Evolutionary conservation across 2,888 invertebrate genomes (phyloP), one percentile per base, ranked within the genome.

Genomic region (Sericinus montela): DNA sequence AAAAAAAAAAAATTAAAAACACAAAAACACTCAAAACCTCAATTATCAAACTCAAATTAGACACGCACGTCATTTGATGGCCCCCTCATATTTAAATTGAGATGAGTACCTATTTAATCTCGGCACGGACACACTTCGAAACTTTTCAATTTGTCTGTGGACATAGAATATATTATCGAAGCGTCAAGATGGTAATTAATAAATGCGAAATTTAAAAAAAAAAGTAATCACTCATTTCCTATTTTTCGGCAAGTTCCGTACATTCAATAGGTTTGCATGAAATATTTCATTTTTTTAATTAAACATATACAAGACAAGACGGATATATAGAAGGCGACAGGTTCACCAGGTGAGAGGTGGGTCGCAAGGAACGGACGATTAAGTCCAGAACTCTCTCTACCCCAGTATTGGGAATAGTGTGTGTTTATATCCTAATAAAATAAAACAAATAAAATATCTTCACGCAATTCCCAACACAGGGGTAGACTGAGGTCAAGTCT

Each of bases 61-160:
- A 15, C 16, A 23, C n/a, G 34, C 13, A 9, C 29, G 44, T 10
- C 43, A 9, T 43, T 43, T 44, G 48, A 48, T 43, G 28, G 43
- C 16, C 39, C 46, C 48, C 48, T 39, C 43, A 28, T 28, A 48
- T 48, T 48, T 44, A 48, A 48, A 48, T 39, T 25, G 19, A 16
- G 14, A 41, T 25, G 39, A 44, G 44, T 39, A 28, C 44, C 40
- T 35, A 30, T 45, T 49, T 57, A 55, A 51, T 52, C 48, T 53
- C 55, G 30, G 49, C 19, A 51, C 35, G 52, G 45, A 52, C 56
- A 54, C 56, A 54, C 57, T 44, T 52, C 32, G 28, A 15, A 64
- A 66, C 62, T 66, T 66, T 66, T 63, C 59, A 63, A 63, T 65
- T 62, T 62, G 57, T 46, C 52, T 44, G 49, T 59, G 54, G 56